Evolutionary conservation across 2,113 vertebrate species (phyloP).

Genomic region (Epinephelus moara): DNA sequence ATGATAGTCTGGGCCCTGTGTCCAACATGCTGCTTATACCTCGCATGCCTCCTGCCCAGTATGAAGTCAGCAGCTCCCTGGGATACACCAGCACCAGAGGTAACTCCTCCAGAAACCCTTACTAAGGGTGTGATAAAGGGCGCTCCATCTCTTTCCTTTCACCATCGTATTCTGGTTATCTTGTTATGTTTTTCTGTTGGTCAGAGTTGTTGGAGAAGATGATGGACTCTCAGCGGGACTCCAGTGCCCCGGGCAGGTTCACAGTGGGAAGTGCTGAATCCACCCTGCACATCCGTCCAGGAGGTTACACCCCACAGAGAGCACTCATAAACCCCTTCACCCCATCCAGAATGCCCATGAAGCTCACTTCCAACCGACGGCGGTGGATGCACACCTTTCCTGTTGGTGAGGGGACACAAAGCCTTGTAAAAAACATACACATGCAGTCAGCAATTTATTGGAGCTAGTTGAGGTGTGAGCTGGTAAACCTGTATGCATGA

Average conservation of each 20-base stretch:
- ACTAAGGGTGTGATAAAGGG: not conserved
- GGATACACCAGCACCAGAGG: slow-evolving; percentile 97
- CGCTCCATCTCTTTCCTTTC: not conserved
- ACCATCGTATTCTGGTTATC: not conserved
- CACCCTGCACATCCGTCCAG: slow-evolving; percentile 91
- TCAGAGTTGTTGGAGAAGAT: slow-evolving; percentile 90
- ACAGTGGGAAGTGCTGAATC: slow-evolving; percentile 97
- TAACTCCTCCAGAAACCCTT: slow-evolving; percentile 65
- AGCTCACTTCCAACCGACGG: slow-evolving; percentile 95
- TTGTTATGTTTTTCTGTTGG: not conserved
- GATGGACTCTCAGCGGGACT: slow-evolving; percentile 93
- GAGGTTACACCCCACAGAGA: slow-evolving; percentile 91
- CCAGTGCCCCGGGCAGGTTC: slow-evolving; percentile 94
- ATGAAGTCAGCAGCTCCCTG: slow-evolving; percentile 98
- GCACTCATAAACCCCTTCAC: slow-evolving; percentile 98
- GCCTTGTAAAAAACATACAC: not conserved
- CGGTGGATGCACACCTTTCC: slow-evolving; percentile 99
- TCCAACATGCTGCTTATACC: slow-evolving; percentile 96
- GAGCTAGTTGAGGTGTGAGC: not conserved
- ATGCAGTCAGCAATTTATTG: not conserved
- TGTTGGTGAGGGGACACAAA: slow-evolving; percentile 85
- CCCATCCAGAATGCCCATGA: slow-evolving; percentile 98
- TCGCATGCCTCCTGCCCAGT: slow-evolving; percentile 88
- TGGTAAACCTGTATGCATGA: not conserved
- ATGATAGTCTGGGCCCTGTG: slow-evolving; percentile 93